phyloP scores from a whole-genome alignment of 2,888 invertebrate species.

The Acrocyrtus sp. region DNA sequence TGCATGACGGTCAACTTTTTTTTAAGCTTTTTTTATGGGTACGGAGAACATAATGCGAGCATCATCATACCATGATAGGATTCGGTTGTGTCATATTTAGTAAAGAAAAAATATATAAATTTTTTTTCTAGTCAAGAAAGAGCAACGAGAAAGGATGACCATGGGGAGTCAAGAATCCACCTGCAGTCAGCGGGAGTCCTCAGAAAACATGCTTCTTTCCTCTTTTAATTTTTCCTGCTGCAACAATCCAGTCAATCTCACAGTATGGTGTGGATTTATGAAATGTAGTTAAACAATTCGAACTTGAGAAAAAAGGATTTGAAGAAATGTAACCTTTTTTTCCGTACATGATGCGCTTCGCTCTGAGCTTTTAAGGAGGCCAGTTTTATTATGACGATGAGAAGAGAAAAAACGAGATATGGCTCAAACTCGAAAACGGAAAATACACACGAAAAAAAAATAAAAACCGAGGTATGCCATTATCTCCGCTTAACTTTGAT shows the following conservation, averaged over 20 bases:
- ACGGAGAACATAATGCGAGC: background rate
- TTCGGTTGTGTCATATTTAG: slow-evolving; percentile 50
- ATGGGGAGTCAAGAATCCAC: slow-evolving; percentile 56
- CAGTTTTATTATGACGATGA: too few species aligned
- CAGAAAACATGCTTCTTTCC: slow-evolving; percentile 47
- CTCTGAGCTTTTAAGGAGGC: too few species aligned
- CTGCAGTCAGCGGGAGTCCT: slow-evolving; percentile 53
- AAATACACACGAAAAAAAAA: too few species aligned
- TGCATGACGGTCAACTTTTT: slow-evolving; percentile 6
- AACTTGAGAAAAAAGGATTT: slow-evolving; percentile 23
- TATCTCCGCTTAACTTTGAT: too few species aligned
- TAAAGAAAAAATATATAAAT: slow-evolving; percentile 45
- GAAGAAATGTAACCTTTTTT: too few species aligned
- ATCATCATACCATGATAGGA: slow-evolving; percentile 24
- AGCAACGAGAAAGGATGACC: slow-evolving; percentile 45
- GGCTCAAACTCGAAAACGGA: too few species aligned
- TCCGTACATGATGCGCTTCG: too few species aligned
- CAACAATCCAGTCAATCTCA: slow-evolving; percentile 44
- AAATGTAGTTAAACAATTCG: slow-evolving; percentile 45
- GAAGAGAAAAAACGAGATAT: too few species aligned
- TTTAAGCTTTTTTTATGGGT: background rate
- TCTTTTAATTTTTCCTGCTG: slow-evolving; percentile 36
- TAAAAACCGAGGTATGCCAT: too few species aligned
- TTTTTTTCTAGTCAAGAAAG: too few species aligned
- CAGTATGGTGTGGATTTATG: slow-evolving; percentile 51